A percentile compares a stretch with the other conserved stretches of the same genome.
phyloP scores from a whole-genome alignment of 2,888 invertebrate genomes.

The Limnephilus lunatus region DNA sequence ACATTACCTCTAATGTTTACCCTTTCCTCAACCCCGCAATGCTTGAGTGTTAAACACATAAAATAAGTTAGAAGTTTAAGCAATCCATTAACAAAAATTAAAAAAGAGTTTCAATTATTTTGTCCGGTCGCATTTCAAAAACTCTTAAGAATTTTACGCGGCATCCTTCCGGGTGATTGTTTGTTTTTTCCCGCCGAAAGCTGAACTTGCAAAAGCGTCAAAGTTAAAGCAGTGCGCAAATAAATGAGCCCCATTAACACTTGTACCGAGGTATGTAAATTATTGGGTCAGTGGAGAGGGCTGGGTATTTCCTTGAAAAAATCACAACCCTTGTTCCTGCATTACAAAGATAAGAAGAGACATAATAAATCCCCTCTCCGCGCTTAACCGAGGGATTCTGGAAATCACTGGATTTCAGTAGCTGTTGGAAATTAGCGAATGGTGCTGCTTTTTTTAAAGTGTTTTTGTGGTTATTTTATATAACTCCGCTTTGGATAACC shows the following conservation, averaged over 20 bases:
- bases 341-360: conserved; percentile 41
- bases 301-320: conserved; percentile 27
- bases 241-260: conserved; percentile 15
- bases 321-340: conserved; percentile 39
- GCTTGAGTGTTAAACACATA: no score
- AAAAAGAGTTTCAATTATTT: neutral
- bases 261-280: conserved; percentile 27
- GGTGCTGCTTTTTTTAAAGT: neutral
- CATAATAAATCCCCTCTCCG: conserved; percentile 30
- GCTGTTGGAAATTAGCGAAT: neutral
- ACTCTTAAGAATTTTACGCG: neutral
- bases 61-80: neutral
- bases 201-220: neutral
- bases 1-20: no score
- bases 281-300: neutral
- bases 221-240: neutral
- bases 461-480: neutral
- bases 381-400: neutral
- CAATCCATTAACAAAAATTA: neutral
- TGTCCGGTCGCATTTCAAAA: neutral
- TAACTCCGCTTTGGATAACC: neutral
- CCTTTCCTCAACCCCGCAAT: no score
- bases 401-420: neutral
- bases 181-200: neutral
- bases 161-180: neutral